Evolutionary conservation across 2,888 invertebrate genomes (phyloP), one percentile per base, ranked within the genome.

Genomic region (Zelleria hepariella): DNA sequence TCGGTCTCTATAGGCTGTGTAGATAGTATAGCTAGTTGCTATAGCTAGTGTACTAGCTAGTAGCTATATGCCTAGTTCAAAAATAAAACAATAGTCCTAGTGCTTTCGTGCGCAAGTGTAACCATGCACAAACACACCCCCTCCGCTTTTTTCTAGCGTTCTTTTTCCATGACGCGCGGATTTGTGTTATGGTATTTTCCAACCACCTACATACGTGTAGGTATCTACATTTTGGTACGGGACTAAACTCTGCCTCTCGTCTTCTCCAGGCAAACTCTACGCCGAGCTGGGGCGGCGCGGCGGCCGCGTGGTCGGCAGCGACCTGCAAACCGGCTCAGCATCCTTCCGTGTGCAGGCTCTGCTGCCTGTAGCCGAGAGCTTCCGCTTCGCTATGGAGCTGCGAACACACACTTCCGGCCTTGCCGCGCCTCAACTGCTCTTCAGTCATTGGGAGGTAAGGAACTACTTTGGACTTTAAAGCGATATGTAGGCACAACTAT

Each of bases 401-500:
- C 92, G 98, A 61, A 98, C 96, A 68, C 94, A 96, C 80, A 99
- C 99, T 23, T 98, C 98, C 61, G 99, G 99, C 8, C 91, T 98
- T 65, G 99, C 99, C 7, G 95, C 95, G 77, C 98, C 99, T 0
- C 98, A 98, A 80, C 91, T 99, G 66, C 91, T 96, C 69, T 98
- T 98, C 89, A 98, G 97, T 75, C 98, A 99, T 82, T 99, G 98
- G 96, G 98, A 99, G 94, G 96, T 97, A 75, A 90, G 90, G 74
- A 63, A 48, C 15, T 20, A 24, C 55, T 26, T 32, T n/a, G 27
- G 10, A 24, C 26, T 25, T 27, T 2, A 3, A 10, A 10, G 15
- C 10, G 32, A 26, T 7, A 26, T 5, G 5, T 26, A 26, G 15
- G 32, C 32, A n/a, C n/a, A n/a, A n/a, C n/a, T n/a, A n/a, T n/a